Base-by-base conservation (phyloP, 2,113 vertebrate species). In the Machaerirhynchus nigripectus region DNA sequence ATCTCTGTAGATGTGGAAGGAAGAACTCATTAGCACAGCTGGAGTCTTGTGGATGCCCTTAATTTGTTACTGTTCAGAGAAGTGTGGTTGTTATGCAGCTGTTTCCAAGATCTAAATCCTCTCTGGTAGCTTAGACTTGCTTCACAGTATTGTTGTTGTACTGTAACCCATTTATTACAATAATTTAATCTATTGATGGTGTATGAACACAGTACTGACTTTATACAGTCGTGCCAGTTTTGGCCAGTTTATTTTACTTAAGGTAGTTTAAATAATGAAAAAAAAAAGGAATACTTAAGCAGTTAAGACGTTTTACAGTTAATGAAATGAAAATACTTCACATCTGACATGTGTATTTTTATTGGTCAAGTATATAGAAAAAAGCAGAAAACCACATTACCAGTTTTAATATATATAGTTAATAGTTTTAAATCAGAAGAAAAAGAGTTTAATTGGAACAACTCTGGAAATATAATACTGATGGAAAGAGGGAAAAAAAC, bases 41-140 rank as follows among this genome's bases (percentile, higher is more conserved):
- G 95, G 95, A 94, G 84, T 92, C 92, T 87, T 93, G 86, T 95
- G 88, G 87, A 81, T 95, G 96, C 77, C 94, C 97, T 96, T 96
- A 96, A 97, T 97, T 96, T 96, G 78, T 89, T 90, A 63, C 71
- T 96, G 92, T 86, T 97, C 93, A 94, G 87, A 94, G 93, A 91
- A 95, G 78, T 94, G 95, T 96, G 81, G 57, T 59, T 35, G 82
- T 89, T 92, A 18, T 63, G 90, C 92, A 94, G 89, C 96, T 97
- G 93, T 96, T 97, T 91, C 77, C 0, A 7, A 95, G 89, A 91
- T 85, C 49, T 77, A 81, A 79, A 77, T 85, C 47, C 65, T 77
- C 39, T 71, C 9, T 70, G 59, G 77, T 75, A 82, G 82, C 76
- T 88, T 93, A 73, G 53, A 37, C 26, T 81, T 59, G 50, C 49